phyloP scores from a whole-genome alignment of 2,797 vertebrate species.

The Allobates femoralis region DNA sequence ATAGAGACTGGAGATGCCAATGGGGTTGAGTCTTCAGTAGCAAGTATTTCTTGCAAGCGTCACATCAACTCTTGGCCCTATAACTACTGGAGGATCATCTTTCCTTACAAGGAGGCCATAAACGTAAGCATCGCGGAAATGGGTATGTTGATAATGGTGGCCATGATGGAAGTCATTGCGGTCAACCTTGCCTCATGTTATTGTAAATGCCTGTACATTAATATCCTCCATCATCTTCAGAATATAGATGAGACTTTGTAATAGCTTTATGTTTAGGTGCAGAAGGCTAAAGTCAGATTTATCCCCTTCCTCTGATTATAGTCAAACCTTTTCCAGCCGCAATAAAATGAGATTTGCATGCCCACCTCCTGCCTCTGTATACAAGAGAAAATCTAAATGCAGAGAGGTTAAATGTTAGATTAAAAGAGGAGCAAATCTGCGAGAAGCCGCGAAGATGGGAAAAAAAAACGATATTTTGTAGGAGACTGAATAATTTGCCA shows the following conservation, averaged over 20 bases:
- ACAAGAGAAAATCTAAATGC: slow-evolving; percentile 15
- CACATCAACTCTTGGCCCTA: not conserved
- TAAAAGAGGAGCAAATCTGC: not conserved
- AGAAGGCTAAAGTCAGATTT: not conserved
- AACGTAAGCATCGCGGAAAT: not conserved
- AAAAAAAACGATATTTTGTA: slow-evolving; percentile 34
- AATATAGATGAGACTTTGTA: not conserved
- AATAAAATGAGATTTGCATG: not conserved
- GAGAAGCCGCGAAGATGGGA: slow-evolving; percentile 13
- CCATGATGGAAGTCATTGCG: not conserved
- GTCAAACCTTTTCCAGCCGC: not conserved
- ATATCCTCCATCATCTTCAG: not conserved
- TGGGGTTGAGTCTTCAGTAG: not conserved
- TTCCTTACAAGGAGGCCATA: not conserved
- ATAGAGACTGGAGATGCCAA: no score
- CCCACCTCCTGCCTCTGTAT: slow-evolving; percentile 2
- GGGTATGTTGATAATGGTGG: not conserved
- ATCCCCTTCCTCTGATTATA: not conserved
- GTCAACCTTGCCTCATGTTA: not conserved
- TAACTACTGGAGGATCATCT: not conserved
- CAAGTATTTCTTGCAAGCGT: not conserved
- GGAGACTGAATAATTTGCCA: slow-evolving; percentile 35
- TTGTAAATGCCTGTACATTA: not conserved
- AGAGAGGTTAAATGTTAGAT: slow-evolving; percentile 11
- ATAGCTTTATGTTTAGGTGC: not conserved